Evolutionary conservation across 2,888 invertebrate genomes (phyloP), one percentile per base, ranked within the genome.

Genomic region (Rhingia rostrata): DNA sequence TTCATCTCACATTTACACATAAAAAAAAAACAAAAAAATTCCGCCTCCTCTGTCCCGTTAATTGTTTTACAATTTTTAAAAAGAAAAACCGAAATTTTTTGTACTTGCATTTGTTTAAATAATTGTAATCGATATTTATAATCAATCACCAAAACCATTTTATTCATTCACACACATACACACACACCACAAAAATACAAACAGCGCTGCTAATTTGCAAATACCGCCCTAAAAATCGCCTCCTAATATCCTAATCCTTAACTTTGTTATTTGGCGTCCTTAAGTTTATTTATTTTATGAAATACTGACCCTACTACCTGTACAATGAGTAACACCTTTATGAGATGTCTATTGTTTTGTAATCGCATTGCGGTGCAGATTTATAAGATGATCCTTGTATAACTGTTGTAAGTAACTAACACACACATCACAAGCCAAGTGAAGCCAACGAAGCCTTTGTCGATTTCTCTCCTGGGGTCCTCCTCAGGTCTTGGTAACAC

Each of bases 341-440:
- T 54, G 33, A 67, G 72, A 67, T 60, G 66, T 78, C 58, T 58
- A 39, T 22, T 22, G 22, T 22, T 51, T 33, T 67, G 32, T 61
- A 77, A 51, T 45, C 47, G 69, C 63, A 54, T 39, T 54, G 61
- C 43, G 53, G 67, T 82, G 30, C 53, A 60, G 45, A 58, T 22
- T 22, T 22, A 22, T 22, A 22, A 79, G 35, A 63, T 53, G 58
- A 64, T 64, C 63, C 22, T 22, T 22, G 73, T 64, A 32, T 78
- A 78, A 69, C 60, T 72, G 64, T 74, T 84, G 83, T 84, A 74
- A 78, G 84, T 80, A 75, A 84, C 84, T 84, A 84, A 84, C 80
- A 58, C 10, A 32, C n/a, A 22, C 22, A 22, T 22, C 2, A 22
- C 22, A 22, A 22, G 2, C 14, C 45, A 14, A 33, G 58, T 7